Evolutionary conservation across 2,888 invertebrate species (phyloP), one percentile per base, ranked within the genome.

Genomic region (Mythimna vitellina): DNA sequence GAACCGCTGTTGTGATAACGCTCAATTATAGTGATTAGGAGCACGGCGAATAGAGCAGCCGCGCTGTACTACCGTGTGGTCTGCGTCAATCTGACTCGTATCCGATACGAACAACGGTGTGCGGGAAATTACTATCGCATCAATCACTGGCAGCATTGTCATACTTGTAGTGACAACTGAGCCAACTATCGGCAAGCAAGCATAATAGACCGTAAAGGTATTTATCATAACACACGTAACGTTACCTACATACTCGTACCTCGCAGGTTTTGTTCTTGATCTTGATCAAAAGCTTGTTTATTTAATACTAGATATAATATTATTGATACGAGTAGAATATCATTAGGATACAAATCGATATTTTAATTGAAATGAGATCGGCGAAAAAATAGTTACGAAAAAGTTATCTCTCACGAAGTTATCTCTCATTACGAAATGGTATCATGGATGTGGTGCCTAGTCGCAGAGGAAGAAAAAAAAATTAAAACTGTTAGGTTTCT

Each of bases 51-150:
- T 87, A 83, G 87, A 84, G 85, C 79, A 85, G 86, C 81, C 85
- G 85, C 84, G 87, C 86, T 81, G 82, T 85, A 81, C 86, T 83
- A 84, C 83, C 88, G 88, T 92, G 90, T 91, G 93, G 92, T 91
- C 89, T 86, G 85, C 87, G 84, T 87, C 89, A 88, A 89, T 93
- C 87, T 86, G 85, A 90, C 87, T 91, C 89, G 95, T 95, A 96
- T 95, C 92, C 88, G 94, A 96, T 95, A 95, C 96, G 90, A 93
- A 86, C 94, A 95, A 95, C 96, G 95, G 96, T 95, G 89, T 89
- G 87, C 86, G 87, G 89, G 86, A 93, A 90, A 95, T 95, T 94
- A 92, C 93, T 92, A 92, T 92, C 94, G 78, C 94, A 95, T 95
- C 95, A 94, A 95, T 95, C 95, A 94, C 89, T 82, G 80, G 85